phyloP scores from a whole-genome alignment of 2,797 vertebrate genomes.

The Macropodus opercularis region DNA sequence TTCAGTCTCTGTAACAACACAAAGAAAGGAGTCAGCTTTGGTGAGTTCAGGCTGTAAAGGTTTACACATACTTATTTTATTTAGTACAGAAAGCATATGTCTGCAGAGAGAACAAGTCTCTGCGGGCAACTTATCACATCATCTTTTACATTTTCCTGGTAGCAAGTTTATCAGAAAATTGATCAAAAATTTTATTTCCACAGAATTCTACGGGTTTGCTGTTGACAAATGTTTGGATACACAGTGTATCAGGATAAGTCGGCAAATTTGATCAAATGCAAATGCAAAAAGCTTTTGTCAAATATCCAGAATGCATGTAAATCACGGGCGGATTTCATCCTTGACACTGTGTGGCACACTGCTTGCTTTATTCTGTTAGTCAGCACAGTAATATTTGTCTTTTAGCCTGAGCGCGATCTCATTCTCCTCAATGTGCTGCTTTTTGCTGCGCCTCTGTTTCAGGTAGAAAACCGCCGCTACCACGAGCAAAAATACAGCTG shows the following conservation, averaged over 20 bases:
- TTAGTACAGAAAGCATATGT: not conserved
- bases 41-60: too few relatives aligned
- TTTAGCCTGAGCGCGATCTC: constrained; percentile 69
- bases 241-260: constrained; percentile 19
- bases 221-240: constrained; percentile 29
- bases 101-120: not conserved
- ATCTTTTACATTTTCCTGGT: constrained; percentile 1
- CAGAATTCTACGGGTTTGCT: constrained; percentile 3
- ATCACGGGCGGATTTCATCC: constrained; percentile 43
- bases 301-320: constrained; percentile 51
- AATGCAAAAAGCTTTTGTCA: constrained; percentile 45
- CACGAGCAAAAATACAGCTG: constrained; percentile 66
- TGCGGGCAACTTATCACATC: constrained; percentile 19
- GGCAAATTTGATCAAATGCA: constrained; percentile 28
- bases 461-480: constrained; percentile 61
- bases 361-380: constrained; percentile 60
- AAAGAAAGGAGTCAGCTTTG: too few relatives aligned
- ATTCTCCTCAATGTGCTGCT: constrained; percentile 46
- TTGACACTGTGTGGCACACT: constrained; percentile 39
- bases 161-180: constrained; percentile 34
- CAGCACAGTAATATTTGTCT: constrained; percentile 68
- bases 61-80: too few relatives aligned
- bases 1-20: too few relatives aligned
- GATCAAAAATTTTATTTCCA: constrained; percentile 19
- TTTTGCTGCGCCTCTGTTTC: constrained; percentile 59